Percentiles rank a stretch among this genome's conserved stretches.
Conservation (phyloP, 2,888 invertebrate genomes). For the Hipparchia semele region DNA sequence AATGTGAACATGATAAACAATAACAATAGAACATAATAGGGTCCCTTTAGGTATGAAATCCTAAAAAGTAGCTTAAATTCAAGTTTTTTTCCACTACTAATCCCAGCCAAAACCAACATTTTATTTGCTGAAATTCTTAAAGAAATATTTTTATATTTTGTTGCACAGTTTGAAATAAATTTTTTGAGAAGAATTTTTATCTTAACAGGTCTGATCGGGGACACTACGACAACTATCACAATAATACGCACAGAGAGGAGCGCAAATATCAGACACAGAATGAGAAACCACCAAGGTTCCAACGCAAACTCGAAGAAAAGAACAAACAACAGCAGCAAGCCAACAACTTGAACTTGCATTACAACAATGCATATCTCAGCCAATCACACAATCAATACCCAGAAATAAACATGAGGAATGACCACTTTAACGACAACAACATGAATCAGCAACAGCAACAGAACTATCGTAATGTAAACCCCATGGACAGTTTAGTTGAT, state of each 20-base stretch:
- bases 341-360: conserved; percentile 56
- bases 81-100: too few species aligned
- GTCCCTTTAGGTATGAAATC: too few species aligned
- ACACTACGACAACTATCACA: conserved; percentile 64
- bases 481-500: conserved; percentile 66
- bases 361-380: conserved; percentile 62
- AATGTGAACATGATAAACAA: too few species aligned
- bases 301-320: conserved; percentile 79
- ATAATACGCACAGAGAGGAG: conserved; percentile 62
- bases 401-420: conserved; percentile 61
- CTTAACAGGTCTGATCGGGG: conserved; percentile 54
- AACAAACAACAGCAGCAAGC: conserved; percentile 63
- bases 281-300: conserved; percentile 85
- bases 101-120: too few species aligned
- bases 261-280: conserved; percentile 72
- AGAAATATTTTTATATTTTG: too few species aligned
- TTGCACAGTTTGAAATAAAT: too few species aligned
- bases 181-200: not conserved
- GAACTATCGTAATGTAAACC: conserved; percentile 55
- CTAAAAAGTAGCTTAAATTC: too few species aligned
- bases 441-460: conserved; percentile 54
- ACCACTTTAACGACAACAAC: conserved; percentile 58
- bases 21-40: too few species aligned
- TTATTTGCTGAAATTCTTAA: too few species aligned
- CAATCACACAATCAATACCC: conserved; percentile 57